Evolutionary conservation across 2,888 invertebrate genomes (phyloP).

Genomic region (Xestia c-nigrum): DNA sequence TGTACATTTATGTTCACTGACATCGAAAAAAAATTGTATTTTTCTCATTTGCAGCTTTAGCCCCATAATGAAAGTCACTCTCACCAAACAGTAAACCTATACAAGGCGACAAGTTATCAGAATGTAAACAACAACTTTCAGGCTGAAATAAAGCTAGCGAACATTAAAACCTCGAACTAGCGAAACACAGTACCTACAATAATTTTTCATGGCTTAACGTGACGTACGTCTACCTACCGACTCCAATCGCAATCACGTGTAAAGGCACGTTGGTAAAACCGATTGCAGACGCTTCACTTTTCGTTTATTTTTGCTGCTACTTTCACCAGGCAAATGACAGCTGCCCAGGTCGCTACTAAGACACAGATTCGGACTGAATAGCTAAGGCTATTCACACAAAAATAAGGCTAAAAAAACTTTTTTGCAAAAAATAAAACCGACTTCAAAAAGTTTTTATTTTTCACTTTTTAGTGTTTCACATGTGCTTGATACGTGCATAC

Average conservation of each 20-base stretch:
- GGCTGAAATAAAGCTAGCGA: constrained; percentile 16
- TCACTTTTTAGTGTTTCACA: too few species aligned
- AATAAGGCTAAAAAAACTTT: too few species aligned
- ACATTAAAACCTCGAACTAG: constrained; percentile 30
- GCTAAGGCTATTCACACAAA: background rate
- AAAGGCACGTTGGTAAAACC: constrained; percentile 38
- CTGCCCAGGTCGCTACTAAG: background rate
- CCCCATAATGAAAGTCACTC: background rate
- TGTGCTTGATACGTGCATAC: too few species aligned
- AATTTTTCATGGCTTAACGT: constrained; percentile 33
- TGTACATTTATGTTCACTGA: too few species aligned
- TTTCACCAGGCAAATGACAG: background rate
- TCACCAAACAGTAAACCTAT: too few species aligned
- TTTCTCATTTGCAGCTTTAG: background rate
- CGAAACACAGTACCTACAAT: constrained; percentile 34
- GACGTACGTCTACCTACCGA: constrained; percentile 9
- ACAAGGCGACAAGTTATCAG: background rate
- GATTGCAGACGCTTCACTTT: constrained; percentile 1
- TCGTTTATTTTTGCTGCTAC: background rate
- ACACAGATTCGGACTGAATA: background rate
- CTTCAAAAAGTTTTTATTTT: too few species aligned
- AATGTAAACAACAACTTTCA: constrained; percentile 4
- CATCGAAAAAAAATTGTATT: too few species aligned
- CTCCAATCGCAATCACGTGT: constrained; percentile 54
- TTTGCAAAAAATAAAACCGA: too few species aligned